phyloP scores from a whole-genome alignment of 1,140 invertebrate genomes.

The Mercenaria mercenaria region DNA sequence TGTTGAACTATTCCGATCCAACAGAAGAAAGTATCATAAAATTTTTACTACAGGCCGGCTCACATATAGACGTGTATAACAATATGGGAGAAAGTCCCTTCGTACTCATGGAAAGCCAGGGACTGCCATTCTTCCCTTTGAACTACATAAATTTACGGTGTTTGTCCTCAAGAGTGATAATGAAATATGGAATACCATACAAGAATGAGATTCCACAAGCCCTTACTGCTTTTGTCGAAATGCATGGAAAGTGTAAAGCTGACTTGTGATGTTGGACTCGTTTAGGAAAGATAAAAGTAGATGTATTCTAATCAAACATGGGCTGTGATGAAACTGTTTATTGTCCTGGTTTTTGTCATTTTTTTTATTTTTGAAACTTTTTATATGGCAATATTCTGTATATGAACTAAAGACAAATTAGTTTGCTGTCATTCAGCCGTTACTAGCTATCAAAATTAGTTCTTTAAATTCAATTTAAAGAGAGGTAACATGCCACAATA shows the following conservation, averaged over 20 bases:
- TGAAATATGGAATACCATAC: conserved; percentile 90
- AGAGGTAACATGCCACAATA: no score
- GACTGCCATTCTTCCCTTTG: conserved; percentile 90
- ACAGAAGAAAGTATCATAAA: conserved; percentile 91
- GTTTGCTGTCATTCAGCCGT: no score
- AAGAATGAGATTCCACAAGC: conserved; percentile 90
- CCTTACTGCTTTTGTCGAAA: conserved; percentile 92
- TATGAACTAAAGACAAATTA: no score
- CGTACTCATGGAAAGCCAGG: conserved; percentile 89
- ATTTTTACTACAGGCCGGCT: conserved; percentile 90
- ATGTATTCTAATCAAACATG: no score
- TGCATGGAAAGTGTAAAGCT: conserved; percentile 87
- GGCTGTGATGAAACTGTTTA: no score
- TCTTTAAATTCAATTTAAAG: no score
- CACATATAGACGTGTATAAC: conserved; percentile 92
- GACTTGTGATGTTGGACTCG: not conserved
- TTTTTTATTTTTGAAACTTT: no score
- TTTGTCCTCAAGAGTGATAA: conserved; percentile 92
- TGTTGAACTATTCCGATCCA: conserved; percentile 60
- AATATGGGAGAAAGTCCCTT: conserved; percentile 90
- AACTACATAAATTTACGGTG: conserved; percentile 92
- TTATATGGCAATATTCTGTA: no score
- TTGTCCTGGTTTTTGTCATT: no score
- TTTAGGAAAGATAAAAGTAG: no score
- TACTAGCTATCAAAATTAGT: no score